phyloP scores from a whole-genome alignment of 1,140 invertebrate genomes.

The Drosophila subpulchrella region DNA sequence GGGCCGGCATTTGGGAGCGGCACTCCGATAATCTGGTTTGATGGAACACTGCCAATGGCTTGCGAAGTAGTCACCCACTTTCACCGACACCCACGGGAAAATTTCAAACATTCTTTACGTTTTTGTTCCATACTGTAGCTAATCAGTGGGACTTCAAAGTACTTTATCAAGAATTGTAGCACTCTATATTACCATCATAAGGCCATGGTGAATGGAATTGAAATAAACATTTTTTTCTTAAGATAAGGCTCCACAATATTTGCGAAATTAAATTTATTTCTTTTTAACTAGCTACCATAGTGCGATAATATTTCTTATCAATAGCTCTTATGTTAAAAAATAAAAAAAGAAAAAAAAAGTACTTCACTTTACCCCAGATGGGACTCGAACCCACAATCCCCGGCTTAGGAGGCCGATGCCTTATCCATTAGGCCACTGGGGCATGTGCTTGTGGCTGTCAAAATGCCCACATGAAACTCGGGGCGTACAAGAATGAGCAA shows the following conservation, averaged over 20 bases:
- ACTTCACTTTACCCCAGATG: conserved; percentile 37
- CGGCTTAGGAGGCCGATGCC: conserved; percentile 54
- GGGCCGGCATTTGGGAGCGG: conserved; percentile 11
- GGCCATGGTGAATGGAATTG: no score
- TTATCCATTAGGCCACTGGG: conserved; percentile 54
- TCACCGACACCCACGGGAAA: not conserved
- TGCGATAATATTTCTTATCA: no score
- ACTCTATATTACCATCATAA: no score
- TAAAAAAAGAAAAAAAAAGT: not conserved
- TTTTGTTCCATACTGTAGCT: not conserved
- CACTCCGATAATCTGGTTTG: conserved; percentile 25
- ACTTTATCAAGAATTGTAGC: no score
- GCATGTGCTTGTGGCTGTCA: not conserved
- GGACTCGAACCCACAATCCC: conserved; percentile 53
- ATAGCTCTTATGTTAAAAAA: not conserved
- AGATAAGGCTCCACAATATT: no score
- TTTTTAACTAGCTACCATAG: no score
- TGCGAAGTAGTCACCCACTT: conserved; percentile 7
- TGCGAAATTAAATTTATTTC: no score
- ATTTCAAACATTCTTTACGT: not conserved
- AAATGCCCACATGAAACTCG: not conserved
- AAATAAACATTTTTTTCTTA: no score
- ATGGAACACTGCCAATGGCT: conserved; percentile 8
- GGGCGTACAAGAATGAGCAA: not conserved
- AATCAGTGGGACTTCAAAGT: no score